Conservation (phyloP, 2,113 vertebrate genomes). For the Syngnathoides biaculeatus region DNA sequence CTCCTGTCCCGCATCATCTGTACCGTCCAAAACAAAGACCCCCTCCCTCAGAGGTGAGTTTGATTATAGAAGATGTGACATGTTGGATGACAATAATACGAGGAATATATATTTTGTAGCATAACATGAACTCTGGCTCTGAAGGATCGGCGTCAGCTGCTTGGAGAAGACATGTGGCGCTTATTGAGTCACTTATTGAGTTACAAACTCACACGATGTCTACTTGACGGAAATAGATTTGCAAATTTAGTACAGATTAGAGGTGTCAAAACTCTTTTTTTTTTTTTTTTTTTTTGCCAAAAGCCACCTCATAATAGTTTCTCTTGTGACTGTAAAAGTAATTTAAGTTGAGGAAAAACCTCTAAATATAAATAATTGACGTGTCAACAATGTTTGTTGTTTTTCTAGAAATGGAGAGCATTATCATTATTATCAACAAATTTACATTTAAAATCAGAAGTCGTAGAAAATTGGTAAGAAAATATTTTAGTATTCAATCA, state of each 20-base stretch:
- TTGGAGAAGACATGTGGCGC: constrained; percentile 27
- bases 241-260: background rate
- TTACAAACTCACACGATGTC: constrained; percentile 10
- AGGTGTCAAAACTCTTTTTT: too few relatives aligned
- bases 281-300: too few relatives aligned
- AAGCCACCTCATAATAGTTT: too few relatives aligned
- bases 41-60: constrained; percentile 70
- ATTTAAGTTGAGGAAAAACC: too few relatives aligned
- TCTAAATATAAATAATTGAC: too few relatives aligned
- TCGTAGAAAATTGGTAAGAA: too few relatives aligned
- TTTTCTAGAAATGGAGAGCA: too few relatives aligned
- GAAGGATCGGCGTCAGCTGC: constrained; percentile 9
- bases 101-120: background rate
- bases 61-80: constrained; percentile 3
- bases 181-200: constrained; percentile 28
- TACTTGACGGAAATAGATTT: background rate
- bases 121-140: constrained; percentile 18
- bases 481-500: too few relatives aligned
- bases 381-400: too few relatives aligned
- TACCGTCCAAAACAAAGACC: constrained; percentile 59
- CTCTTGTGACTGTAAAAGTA: too few relatives aligned
- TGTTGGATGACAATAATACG: background rate
- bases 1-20: constrained; percentile 67
- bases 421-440: too few relatives aligned
- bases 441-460: too few relatives aligned